Evolutionary conservation across 2,888 invertebrate genomes (phyloP), one percentile per base, ranked within the genome.

Genomic region (Lasioglossum morio): DNA sequence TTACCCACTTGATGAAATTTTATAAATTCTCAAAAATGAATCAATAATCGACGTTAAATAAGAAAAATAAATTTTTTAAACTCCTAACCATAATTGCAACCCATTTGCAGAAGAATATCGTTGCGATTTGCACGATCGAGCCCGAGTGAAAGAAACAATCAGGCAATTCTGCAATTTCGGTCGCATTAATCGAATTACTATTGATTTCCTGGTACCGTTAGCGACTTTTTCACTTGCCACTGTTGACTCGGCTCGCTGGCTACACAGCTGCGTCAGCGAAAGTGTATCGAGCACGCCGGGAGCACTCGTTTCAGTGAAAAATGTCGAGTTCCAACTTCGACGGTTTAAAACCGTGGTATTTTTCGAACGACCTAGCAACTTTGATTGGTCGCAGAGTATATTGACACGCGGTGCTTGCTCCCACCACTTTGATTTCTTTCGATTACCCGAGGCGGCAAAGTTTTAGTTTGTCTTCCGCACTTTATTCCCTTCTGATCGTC

Each of bases 391-490:
- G 27, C 60, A 27, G 27, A 60, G 60, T 27, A 27, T 34, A 66
- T 34, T 40, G 69, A 69, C 69, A 40, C 69, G 4, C 37, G 23
- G 34, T 0, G 12, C 34, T 34, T 34, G 34, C 23, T 2, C 23
- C 23, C 4, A n/a, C 37, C 37, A 37, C 69, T 69, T 37, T 23
- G 69, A 69, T 69, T 69, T 69, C 69, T 69, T 69, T 23, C 37
- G 23, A 34, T 69, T 12, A 34, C 19, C 34, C 66, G 66, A 30
- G 34, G 66, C 19, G 69, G 34, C 12, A n/a, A 19, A 40, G 66
- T 66, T 66, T 66, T 8, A 69, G 37, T 69, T 69, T 69, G 34
- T 66, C 69, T 69, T 69, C 69, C 69, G 19, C 34, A 8, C 5
- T 19, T 23, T 37, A 8, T 37, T 23, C 69, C 37, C 34, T 69